phyloP scores from a whole-genome alignment of 1,140 invertebrate species.

The Temnothorax nylanderi region DNA sequence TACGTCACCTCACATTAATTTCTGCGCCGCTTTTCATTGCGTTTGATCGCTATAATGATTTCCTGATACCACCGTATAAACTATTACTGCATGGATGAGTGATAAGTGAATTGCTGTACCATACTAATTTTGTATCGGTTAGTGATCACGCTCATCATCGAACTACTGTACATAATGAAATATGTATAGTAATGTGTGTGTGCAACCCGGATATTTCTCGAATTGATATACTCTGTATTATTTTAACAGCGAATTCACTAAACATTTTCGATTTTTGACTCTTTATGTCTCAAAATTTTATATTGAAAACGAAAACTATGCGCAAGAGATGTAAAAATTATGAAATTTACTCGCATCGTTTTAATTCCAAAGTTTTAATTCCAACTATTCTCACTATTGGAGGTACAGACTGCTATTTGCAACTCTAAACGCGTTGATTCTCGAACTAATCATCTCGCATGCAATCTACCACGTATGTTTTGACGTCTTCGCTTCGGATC shows the following conservation, averaged over 20 bases:
- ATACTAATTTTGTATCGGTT: background rate
- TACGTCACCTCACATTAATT: constrained; percentile 55
- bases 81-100: background rate
- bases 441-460: background rate
- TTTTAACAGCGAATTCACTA: background rate
- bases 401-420: background rate
- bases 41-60: constrained; percentile 50
- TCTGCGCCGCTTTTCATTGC: constrained; percentile 26
- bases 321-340: background rate
- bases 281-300: background rate
- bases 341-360: background rate
- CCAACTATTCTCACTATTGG: too few species aligned
- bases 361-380: background rate
- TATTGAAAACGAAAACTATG: background rate
- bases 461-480: constrained; percentile 32
- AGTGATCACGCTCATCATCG: background rate
- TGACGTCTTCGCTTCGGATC: constrained; percentile 35
- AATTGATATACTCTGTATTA: background rate
- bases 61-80: constrained; percentile 5
- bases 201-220: background rate
- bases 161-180: background rate
- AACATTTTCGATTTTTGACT: background rate
- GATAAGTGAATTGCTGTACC: background rate
- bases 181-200: too few species aligned
- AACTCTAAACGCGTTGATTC: background rate